These are phyloP conservation scores for Eupithecia subumbrata DNA, from an alignment of 2,888 invertebrate species.

Conservation along the genomic window DNA sequence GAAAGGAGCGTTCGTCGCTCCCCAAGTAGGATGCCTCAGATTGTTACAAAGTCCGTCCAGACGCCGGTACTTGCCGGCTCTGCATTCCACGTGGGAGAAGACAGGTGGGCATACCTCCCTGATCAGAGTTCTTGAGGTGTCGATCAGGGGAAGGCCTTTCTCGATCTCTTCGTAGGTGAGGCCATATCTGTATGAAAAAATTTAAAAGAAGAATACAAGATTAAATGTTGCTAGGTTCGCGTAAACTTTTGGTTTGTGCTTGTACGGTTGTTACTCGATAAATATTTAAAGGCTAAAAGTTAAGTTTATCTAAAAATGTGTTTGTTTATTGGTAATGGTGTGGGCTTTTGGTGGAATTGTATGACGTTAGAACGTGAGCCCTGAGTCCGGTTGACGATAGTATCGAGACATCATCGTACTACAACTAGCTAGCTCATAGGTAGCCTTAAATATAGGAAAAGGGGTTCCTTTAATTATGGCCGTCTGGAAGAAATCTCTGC, in stretches of 20 bases:
- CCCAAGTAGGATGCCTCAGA: constrained; percentile 95
- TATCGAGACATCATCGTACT: no score
- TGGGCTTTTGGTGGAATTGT: background rate
- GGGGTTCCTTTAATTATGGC: no score
- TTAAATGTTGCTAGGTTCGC: background rate
- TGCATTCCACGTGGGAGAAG: constrained; percentile 93
- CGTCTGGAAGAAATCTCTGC: no score
- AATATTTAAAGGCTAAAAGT: background rate
- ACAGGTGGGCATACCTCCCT: constrained; percentile 94
- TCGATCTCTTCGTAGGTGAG: constrained; percentile 93
- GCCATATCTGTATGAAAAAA: constrained; percentile 86
- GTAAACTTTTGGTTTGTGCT: background rate
- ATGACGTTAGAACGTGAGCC: no score
- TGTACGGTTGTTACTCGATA: background rate
- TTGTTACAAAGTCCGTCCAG: constrained; percentile 96
- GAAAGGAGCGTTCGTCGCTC: constrained; percentile 92
- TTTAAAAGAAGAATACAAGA: background rate
- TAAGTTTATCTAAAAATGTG: background rate
- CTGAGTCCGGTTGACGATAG: no score
- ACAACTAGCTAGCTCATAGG: no score
- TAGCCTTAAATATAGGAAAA: no score
- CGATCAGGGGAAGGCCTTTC: constrained; percentile 93
- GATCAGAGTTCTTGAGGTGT: constrained; percentile 93
- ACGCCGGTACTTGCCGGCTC: constrained; percentile 93
- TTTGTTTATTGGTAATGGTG: background rate